A percentile compares a stretch with the other conserved stretches of the same genome.
phyloP scores from a whole-genome alignment of 2,888 invertebrate species.

The Drosophila bunnanda region DNA sequence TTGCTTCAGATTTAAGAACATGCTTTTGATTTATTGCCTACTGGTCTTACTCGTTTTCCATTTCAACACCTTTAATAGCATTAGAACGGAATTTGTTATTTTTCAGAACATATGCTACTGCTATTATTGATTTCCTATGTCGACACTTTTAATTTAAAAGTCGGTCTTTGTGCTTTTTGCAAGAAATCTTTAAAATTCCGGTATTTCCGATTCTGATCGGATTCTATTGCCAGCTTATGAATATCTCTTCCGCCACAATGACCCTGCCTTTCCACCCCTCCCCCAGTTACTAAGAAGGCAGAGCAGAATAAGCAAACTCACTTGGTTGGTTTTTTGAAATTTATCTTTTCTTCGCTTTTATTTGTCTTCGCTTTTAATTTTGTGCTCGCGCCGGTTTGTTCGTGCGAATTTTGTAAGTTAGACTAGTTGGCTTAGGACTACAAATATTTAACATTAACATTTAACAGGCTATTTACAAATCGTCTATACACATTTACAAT shows the following conservation, averaged over 20 bases:
- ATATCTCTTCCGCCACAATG: constrained; percentile 26
- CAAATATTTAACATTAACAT: constrained; percentile 74
- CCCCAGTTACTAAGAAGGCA: background rate
- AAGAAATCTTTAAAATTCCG: constrained; percentile 6
- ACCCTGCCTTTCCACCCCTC: constrained; percentile 12
- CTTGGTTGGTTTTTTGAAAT: constrained; percentile 32
- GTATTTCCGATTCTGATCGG: constrained; percentile 7
- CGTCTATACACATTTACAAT: constrained; percentile 66
- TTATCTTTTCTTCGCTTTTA: constrained; percentile 49
- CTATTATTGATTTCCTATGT: constrained; percentile 9
- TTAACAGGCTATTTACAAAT: constrained; percentile 69
- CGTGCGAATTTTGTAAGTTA: constrained; percentile 73
- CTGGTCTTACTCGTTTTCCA: constrained; percentile 1
- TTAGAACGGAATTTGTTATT: constrained; percentile 9
- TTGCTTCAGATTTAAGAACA: background rate
- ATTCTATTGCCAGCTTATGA: background rate
- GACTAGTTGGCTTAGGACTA: constrained; percentile 72
- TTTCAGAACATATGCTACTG: constrained; percentile 2
- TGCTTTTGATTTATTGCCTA: background rate
- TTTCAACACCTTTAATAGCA: constrained; percentile 2
- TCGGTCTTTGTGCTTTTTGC: background rate
- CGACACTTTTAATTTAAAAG: background rate
- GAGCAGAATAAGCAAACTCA: constrained; percentile 15
- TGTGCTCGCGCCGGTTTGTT: constrained; percentile 57
- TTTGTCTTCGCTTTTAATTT: constrained; percentile 67